These are phyloP conservation scores for Stenopsyche tienmushanensis DNA, from an alignment of 1,140 invertebrate species.

Conservation along the genomic window DNA sequence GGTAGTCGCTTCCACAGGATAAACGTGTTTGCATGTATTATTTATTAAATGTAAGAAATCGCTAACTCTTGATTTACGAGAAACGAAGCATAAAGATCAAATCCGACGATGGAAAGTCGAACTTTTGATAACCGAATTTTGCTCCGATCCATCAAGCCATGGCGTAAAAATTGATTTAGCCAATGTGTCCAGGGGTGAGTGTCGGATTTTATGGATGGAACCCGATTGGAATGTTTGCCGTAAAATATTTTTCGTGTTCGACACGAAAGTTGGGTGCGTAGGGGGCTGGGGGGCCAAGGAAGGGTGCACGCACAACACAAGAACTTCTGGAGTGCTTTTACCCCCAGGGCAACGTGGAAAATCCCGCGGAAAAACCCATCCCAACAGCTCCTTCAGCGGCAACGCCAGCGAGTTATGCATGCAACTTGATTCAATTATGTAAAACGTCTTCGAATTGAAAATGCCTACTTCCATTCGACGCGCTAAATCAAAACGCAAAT, in stretches of 20 bases:
- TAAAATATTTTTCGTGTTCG: constrained; percentile 36
- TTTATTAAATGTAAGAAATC: not conserved
- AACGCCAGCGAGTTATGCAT: constrained; percentile 14
- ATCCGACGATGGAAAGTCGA: too few relatives aligned
- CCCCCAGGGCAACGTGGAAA: constrained; percentile 3
- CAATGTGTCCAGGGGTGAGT: constrained; percentile 9
- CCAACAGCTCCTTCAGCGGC: not conserved
- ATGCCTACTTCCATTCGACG: constrained; percentile 13
- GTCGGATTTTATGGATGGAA: constrained; percentile 10
- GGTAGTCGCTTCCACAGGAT: not conserved
- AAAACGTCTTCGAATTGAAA: constrained; percentile 19
- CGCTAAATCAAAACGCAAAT: constrained; percentile 13
- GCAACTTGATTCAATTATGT: constrained; percentile 18
- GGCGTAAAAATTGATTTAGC: not conserved
- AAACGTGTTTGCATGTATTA: not conserved
- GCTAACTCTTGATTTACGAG: not conserved
- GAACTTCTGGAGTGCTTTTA: constrained; percentile 28
- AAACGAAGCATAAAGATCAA: not conserved
- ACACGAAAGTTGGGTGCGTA: constrained; percentile 29
- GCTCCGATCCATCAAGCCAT: constrained; percentile 13
- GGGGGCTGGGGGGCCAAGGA: not conserved
- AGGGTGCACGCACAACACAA: constrained; percentile 17
- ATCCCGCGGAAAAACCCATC: not conserved
- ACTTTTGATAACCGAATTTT: not conserved
- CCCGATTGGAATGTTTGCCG: constrained; percentile 7